Base-by-base conservation (phyloP, 2,797 vertebrate genomes). In the Gila robusta region DNA sequence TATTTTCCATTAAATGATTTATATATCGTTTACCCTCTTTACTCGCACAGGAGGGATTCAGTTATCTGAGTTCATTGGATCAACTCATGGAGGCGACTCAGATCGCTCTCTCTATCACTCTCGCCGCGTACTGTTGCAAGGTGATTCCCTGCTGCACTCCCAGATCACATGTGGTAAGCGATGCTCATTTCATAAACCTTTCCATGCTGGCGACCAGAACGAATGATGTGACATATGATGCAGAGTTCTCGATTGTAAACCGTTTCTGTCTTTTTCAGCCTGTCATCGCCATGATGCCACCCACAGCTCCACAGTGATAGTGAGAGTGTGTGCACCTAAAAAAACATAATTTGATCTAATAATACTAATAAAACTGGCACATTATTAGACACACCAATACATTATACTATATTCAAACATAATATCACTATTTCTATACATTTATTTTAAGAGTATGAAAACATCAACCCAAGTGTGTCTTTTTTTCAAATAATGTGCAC, bases 61-160 rank as follows among this genome's bases (percentile, higher is more conserved):
- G 0, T 2, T 23, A 72, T 10, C 2, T 87, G 21, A 0, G 0
- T 4, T n/a, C 1, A 74, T 8, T 87, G 6, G 9, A 77, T 72
- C 21, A 80, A 35, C 52, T 89, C 9, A 2, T 21, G 0, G 77
- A 39, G 3, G 12, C 14, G 10, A 56, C 70, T 59, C 83, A 82
- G 81, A 21, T 86, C 19, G 79, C 69, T 21, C 41, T 90, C 23
- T 89, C 89, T 19, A 16, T 72, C 56, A 90, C 89, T 21, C 37
- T 90, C 54, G 84, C 89, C 26, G 84, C 72, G 0, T 89, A 87
- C 74, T 90, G 87, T 73, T 90, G 88, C 84, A 90, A 90, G 69
- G 86, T 89, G 23, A 69, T 89, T 86, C 73, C 86, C 26, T 87
- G 89, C 81, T 90, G 89, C 52, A 32, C 73, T 4, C 69, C 86